phyloP scores from a whole-genome alignment of 92 coral and sea anemone genomes.

The Plumapathes pennacea region DNA sequence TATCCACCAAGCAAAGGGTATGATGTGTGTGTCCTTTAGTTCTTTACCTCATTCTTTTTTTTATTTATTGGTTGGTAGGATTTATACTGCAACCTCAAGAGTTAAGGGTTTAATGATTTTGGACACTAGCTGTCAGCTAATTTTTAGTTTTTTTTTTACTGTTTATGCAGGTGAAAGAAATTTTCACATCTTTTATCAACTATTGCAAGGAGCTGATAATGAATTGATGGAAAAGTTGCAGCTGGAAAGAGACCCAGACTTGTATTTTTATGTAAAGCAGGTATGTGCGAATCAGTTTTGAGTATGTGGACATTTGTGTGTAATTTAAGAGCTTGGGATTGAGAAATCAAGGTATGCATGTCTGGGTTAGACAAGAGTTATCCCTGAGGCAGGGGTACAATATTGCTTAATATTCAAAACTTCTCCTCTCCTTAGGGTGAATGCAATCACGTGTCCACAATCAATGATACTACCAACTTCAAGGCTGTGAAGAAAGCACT shows the following conservation, averaged over 20 bases:
- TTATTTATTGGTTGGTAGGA: too few species aligned
- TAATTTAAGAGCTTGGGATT: too few species aligned
- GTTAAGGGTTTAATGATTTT: too few species aligned
- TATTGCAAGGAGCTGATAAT: constrained; percentile 78
- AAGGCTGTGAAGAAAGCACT: constrained; percentile 80
- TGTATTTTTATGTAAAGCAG: constrained; percentile 83
- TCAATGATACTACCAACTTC: constrained; percentile 78
- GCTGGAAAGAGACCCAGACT: constrained; percentile 69
- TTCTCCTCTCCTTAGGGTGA: constrained; percentile 69
- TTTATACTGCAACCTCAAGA: too few species aligned
- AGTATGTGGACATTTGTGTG: too few species aligned
- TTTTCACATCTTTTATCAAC: constrained; percentile 96
- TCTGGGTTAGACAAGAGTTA: too few species aligned
- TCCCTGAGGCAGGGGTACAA: too few species aligned
- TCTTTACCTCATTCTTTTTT: not conserved
- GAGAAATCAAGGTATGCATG: too few species aligned
- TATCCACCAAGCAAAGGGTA: constrained; percentile 94
- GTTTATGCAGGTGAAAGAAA: constrained; percentile 98
- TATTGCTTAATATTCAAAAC: too few species aligned
- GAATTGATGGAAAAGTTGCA: constrained; percentile 74
- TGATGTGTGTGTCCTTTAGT: not conserved
- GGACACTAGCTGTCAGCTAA: too few species aligned
- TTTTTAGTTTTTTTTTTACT: too few species aligned
- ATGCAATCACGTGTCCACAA: constrained; percentile 57
- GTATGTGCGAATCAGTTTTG: too few species aligned